Percentiles rank a stretch among this genome's conserved stretches.
These are phyloP conservation scores for Microcebus murinus DNA, from an alignment of 2,113 vertebrate species.

Conservation along the genomic window DNA sequence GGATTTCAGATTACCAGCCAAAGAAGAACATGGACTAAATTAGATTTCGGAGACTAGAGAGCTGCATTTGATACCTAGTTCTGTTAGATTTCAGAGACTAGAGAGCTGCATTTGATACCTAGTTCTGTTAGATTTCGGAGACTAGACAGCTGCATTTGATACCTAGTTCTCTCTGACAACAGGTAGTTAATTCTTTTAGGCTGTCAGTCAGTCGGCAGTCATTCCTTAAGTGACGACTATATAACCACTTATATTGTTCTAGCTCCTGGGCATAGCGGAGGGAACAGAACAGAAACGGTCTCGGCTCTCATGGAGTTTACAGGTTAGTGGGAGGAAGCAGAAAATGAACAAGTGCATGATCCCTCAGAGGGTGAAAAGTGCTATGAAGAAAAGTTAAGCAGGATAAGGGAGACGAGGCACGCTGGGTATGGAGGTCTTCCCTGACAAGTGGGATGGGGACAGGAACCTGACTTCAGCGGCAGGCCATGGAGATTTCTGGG, in stretches of 20 bases:
- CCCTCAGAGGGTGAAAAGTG: rapidly evolving
- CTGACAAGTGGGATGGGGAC: not conserved
- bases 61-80: not conserved
- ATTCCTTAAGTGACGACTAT: not conserved
- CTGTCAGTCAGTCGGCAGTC: not conserved
- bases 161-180: not conserved
- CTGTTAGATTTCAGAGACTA: not conserved
- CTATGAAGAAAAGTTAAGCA: not conserved
- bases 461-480: not conserved
- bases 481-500: not conserved
- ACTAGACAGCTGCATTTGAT: not conserved
- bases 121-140: not conserved
- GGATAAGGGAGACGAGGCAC: not conserved
- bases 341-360: not conserved
- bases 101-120: not conserved
- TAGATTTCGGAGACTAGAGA: not conserved
- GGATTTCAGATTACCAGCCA: not conserved
- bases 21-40: not conserved
- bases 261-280: not conserved
- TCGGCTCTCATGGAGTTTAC: not conserved
- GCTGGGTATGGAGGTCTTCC: not conserved
- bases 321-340: not conserved
- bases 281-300: not conserved
- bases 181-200: not conserved
- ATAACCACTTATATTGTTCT: not conserved